phyloP scores from a whole-genome alignment of 1,140 invertebrate genomes.

The Heliconius hermathena region DNA sequence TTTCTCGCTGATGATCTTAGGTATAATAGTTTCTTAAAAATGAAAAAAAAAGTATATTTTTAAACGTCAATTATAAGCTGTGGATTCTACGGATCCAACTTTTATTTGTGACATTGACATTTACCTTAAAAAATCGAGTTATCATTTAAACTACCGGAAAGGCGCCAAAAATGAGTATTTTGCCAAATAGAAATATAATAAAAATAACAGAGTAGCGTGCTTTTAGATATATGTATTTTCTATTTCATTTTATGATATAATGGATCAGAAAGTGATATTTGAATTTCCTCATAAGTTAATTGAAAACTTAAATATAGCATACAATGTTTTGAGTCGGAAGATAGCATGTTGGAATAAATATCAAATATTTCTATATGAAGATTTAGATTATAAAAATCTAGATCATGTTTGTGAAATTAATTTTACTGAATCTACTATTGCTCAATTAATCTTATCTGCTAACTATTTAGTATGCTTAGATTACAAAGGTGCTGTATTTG shows the following conservation, averaged over 20 bases:
- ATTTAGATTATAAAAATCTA: conserved; percentile 46
- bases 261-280: conserved; percentile 12
- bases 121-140: background rate
- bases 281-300: conserved; percentile 34
- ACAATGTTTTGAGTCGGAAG: conserved; percentile 44
- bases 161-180: conserved; percentile 1
- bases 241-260: conserved; percentile 1
- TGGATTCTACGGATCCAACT: background rate
- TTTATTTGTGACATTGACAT: background rate
- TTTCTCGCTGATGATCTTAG: too few species aligned
- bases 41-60: too few species aligned
- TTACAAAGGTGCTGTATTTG: conserved; percentile 48
- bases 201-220: background rate
- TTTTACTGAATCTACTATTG: conserved; percentile 53
- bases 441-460: conserved; percentile 45
- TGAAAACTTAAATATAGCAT: conserved; percentile 53
- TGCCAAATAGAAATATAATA: background rate
- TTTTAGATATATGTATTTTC: background rate
- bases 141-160: background rate
- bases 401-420: conserved; percentile 31
- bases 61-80: background rate
- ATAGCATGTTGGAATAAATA: conserved; percentile 65
- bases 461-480: conserved; percentile 64
- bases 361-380: conserved; percentile 63
- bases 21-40: too few species aligned